These are phyloP conservation scores for Lepidonotus clava DNA, from an alignment of 2,888 invertebrate species.

Conservation along the genomic window DNA sequence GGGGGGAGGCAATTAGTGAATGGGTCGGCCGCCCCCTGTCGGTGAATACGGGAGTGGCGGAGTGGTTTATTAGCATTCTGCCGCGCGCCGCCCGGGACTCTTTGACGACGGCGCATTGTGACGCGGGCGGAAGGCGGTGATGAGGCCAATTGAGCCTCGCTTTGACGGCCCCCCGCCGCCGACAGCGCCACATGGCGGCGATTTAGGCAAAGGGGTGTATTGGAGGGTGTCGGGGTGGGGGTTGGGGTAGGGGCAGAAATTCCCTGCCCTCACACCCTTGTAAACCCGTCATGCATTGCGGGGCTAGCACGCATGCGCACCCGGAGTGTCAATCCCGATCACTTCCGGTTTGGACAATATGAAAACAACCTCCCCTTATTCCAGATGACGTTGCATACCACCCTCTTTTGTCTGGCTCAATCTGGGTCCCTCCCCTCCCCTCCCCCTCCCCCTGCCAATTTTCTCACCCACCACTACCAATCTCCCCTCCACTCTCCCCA, in stretches of 20 bases:
- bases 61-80: constrained; percentile 31
- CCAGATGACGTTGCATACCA: not conserved
- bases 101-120: constrained; percentile 17
- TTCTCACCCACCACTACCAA: not conserved
- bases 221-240: too few relatives aligned
- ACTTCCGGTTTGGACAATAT: not conserved
- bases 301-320: too few relatives aligned
- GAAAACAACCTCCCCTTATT: constrained; percentile 4
- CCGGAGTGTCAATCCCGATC: not conserved
- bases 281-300: constrained; percentile 23
- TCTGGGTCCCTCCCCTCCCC: not conserved
- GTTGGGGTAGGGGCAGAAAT: too few relatives aligned
- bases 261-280: constrained; percentile 14
- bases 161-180: constrained; percentile 2
- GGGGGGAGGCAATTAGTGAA: constrained; percentile 25
- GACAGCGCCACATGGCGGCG: not conserved
- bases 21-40: not conserved
- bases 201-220: too few relatives aligned
- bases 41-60: not conserved
- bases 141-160: constrained; percentile 3
- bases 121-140: constrained; percentile 29
- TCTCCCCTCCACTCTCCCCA: not conserved
- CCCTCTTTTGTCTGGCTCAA: not conserved
- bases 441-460: not conserved
- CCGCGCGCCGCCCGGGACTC: not conserved